Evolutionary conservation across 2,888 invertebrate genomes (phyloP), one percentile per base, ranked within the genome.

Genomic region (Mylabris sibirica): DNA sequence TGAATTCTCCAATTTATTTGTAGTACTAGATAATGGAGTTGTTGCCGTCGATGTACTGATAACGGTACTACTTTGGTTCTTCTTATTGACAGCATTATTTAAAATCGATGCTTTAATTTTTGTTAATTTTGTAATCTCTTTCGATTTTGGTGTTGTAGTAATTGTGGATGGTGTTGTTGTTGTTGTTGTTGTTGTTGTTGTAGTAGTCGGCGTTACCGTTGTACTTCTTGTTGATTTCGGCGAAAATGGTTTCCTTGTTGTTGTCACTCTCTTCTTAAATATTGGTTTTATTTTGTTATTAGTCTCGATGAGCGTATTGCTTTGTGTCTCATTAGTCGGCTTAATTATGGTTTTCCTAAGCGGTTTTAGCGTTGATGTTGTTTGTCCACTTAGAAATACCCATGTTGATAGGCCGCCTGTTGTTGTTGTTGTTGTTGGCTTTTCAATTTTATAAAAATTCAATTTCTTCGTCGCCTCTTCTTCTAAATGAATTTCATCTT

Each of bases 351-450:
- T 71, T 70, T 80, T 80, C 49, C 73, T 75, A 11, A 78, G 71
- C 0, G 80, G 72, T 67, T 79, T 81, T 26, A 76, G 67, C 0
- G 84, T 85, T 12, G 77, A 67, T 11, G 79, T 76, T 4, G 76
- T 61, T 53, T 86, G 87, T 9, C 88, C 87, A 77, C 91, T 92
- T 20, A 93, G 81, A 20, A 93, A 85, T 70, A 93, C 90, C 93
- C 93, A 93, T 0, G 93, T 93, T 0, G 93, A 93, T 70, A 93
- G 87, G 0, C 92, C 92, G 65, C 88, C 26, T 88, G 88, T 61
- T 53, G 53, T 44, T n/a, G 49, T 17, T 44, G 67, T 70, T 87
- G 92, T 67, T 87, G 90, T 66, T 86, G 84, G 78, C 76, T 81
- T 78, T 75, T 81, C 83, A 22, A 83, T 67, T 79, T 84, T 85